phyloP scores from a whole-genome alignment of 2,113 vertebrate species.

The Psammodynastes pulverulentus region DNA sequence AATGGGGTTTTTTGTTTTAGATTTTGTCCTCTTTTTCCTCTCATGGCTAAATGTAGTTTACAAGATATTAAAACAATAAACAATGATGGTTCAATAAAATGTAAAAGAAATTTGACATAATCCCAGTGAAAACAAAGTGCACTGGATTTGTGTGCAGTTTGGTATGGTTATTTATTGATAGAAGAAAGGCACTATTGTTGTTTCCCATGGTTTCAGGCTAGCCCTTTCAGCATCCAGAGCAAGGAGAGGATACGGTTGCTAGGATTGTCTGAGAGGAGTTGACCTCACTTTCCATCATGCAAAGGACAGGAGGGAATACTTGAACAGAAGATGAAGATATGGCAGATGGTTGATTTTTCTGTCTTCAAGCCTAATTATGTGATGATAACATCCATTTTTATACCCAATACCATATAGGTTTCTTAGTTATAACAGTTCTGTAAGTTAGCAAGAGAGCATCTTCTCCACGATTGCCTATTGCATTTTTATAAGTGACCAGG shows the following conservation, averaged over 20 bases:
- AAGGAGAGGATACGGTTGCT: background rate
- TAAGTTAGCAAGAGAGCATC: background rate
- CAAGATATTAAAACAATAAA: slow-evolving; percentile 4
- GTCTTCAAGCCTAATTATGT: background rate
- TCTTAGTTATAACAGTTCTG: background rate
- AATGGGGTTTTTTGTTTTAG: background rate
- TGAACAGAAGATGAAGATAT: background rate
- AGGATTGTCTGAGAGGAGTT: background rate
- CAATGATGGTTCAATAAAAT: slow-evolving; percentile 13
- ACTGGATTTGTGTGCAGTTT: background rate
- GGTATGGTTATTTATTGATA: background rate
- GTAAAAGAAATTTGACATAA: slow-evolving; percentile 10
- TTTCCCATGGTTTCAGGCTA: background rate
- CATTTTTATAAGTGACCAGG: background rate
- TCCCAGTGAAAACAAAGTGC: background rate
- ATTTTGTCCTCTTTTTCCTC: background rate
- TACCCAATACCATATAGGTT: background rate
- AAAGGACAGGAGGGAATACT: background rate
- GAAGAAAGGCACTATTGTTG: background rate
- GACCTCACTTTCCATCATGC: background rate
- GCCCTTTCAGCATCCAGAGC: background rate
- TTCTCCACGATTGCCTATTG: background rate
- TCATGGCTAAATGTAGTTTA: slow-evolving; percentile 6
- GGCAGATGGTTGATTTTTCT: background rate
- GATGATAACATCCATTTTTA: background rate